These are phyloP conservation scores for Rutpela maculata DNA, from an alignment of 2,888 invertebrate species.

Conservation along the genomic window DNA sequence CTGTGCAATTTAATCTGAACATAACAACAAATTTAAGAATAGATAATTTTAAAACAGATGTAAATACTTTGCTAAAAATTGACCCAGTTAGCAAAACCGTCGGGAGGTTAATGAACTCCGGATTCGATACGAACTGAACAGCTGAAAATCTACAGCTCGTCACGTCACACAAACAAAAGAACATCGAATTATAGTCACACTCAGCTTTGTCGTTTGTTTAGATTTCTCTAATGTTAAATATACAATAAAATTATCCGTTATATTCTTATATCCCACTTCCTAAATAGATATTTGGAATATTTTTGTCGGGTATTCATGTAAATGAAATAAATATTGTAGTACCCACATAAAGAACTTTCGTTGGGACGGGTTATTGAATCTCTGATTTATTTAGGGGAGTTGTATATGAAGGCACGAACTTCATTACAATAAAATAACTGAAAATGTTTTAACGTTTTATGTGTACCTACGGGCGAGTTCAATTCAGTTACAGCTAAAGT, in stretches of 20 bases:
- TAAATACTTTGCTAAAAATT: slow-evolving; percentile 64
- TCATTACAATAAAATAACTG: slow-evolving; percentile 4
- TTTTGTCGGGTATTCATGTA: slow-evolving; percentile 26
- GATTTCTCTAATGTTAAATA: slow-evolving; percentile 52
- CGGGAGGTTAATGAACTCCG: slow-evolving; percentile 57
- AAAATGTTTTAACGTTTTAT: not conserved
- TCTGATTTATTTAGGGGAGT: slow-evolving; percentile 1
- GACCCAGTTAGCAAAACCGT: slow-evolving; percentile 62
- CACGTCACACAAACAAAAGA: slow-evolving; percentile 47
- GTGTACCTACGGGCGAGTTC: not conserved
- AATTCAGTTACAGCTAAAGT: not conserved
- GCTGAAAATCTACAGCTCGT: slow-evolving; percentile 56
- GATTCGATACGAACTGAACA: slow-evolving; percentile 50
- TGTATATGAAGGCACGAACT: slow-evolving; percentile 5
- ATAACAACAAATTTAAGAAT: slow-evolving; percentile 56
- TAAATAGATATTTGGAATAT: slow-evolving; percentile 43
- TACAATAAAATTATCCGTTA: slow-evolving; percentile 44
- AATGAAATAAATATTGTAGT: slow-evolving; percentile 39
- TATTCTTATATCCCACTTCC: slow-evolving; percentile 46
- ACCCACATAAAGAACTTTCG: slow-evolving; percentile 39
- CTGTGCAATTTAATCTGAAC: slow-evolving; percentile 54
- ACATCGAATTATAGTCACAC: slow-evolving; percentile 41
- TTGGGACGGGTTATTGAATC: slow-evolving; percentile 31
- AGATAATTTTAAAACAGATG: slow-evolving; percentile 61
- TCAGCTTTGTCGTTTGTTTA: slow-evolving; percentile 49